A percentile compares a stretch with the other conserved stretches of the same genome.
These are phyloP conservation scores for Cyclina sinensis DNA, from an alignment of 1,140 invertebrate species.

Conservation along the genomic window DNA sequence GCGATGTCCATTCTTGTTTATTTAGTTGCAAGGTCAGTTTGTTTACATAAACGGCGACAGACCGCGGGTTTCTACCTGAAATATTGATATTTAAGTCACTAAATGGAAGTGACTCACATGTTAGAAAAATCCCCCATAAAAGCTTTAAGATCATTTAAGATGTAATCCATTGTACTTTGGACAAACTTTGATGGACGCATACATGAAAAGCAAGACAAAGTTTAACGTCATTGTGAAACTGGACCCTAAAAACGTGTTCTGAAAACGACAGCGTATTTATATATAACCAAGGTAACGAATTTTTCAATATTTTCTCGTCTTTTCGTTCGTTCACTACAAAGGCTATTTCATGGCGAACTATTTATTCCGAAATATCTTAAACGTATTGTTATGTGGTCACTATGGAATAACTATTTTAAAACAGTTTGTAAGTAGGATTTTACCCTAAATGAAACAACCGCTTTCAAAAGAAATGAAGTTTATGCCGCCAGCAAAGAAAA, in stretches of 20 bases:
- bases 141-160: not conserved
- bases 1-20: too few relatives aligned
- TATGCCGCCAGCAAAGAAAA: not conserved
- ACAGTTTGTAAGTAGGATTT: too few relatives aligned
- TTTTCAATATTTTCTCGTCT: too few relatives aligned
- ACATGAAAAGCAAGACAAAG: not conserved
- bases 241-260: not conserved
- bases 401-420: not conserved
- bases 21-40: too few relatives aligned
- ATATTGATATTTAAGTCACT: not conserved
- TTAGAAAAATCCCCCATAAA: not conserved
- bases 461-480: constrained; percentile 3
- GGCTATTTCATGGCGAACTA: too few relatives aligned
- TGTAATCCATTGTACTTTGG: not conserved
- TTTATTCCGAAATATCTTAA: too few relatives aligned
- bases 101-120: not conserved
- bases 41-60: too few relatives aligned
- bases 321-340: too few relatives aligned
- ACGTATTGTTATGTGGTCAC: too few relatives aligned
- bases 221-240: not conserved
- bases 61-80: too few relatives aligned
- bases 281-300: not conserved
- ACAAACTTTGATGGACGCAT: not conserved
- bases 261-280: not conserved
- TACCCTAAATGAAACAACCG: not conserved